Percentiles rank a stretch among this genome's conserved stretches.
phyloP scores from a whole-genome alignment of 2,797 vertebrate genomes.

The Morelia viridis region DNA sequence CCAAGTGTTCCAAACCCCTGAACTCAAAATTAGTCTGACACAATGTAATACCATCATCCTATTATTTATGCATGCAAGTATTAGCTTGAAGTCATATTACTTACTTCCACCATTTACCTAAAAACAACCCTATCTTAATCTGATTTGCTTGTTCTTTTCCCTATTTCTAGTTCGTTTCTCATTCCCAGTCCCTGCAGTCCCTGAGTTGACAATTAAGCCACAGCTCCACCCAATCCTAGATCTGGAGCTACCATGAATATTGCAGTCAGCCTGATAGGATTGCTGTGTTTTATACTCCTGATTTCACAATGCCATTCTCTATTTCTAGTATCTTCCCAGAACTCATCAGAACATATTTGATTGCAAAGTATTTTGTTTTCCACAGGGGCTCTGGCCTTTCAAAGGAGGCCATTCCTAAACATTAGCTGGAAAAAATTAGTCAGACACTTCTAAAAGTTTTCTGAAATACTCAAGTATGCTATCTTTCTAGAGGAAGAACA shows the following conservation, averaged over 20 bases:
- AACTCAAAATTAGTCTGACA: not conserved
- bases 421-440: not conserved
- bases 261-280: not conserved
- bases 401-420: not conserved
- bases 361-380: conserved; percentile 16
- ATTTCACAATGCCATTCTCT: not conserved
- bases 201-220: not conserved
- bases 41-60: not conserved
- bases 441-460: not conserved
- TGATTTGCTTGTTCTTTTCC: not conserved
- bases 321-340: not conserved
- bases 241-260: not conserved
- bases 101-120: not conserved
- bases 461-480: not conserved
- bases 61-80: not conserved
- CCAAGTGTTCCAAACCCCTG: not conserved
- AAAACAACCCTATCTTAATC: not conserved
- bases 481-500: not conserved
- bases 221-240: not conserved
- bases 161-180: not conserved
- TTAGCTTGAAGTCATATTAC: not conserved
- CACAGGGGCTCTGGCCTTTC: not conserved
- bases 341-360: not conserved
- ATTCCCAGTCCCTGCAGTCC: not conserved
- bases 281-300: not conserved